Evolutionary conservation across 2,113 vertebrate genomes (phyloP), one percentile per base, ranked within the genome.

Genomic region (Ptilonorhynchus violaceus): DNA sequence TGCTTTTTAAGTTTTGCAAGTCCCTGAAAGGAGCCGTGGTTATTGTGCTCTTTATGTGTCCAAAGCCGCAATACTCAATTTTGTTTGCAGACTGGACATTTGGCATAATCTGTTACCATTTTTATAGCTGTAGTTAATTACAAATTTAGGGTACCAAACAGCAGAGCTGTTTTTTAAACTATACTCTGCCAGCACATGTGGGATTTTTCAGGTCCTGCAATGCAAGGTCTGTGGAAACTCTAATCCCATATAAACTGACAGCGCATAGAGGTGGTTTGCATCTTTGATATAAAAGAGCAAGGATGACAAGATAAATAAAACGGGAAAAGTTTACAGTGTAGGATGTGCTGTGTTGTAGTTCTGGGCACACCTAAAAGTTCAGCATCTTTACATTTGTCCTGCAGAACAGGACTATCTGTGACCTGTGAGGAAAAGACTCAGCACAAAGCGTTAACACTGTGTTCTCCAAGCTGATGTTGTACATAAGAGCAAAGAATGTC

Each of bases 391-490:
- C 20, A 52, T 59, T 37, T 91, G 63, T 89, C 88, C 78, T 41
- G 69, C 85, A 97, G 89, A 95, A 55, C 59, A 91, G 96, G 89
- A 95, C 86, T 84, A 39, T 79, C 82, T 97, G 87, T 95, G 85
- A 95, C 52, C 55, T 93, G 81, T 84, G 80, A 96, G 94, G 85
- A 95, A 91, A 91, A 93, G 94, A 94, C 95, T 96, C 93, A 97
- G 90, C 93, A 97, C 85, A 96, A 97, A 96, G 94, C 2, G 59
- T 96, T 95, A 90, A 77, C 86, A 35, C 89, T 46, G 68, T 96
- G 78, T 95, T 91, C 76, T 91, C 94, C 81, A 72, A 96, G 85
- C 93, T 83, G 94, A 60, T 93, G 83, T 88, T 95, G 83, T 96
- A 72, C 39, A 67, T 89, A 46, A 90, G 33, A 96, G 83, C 88